Base-by-base conservation (phyloP, 2,113 vertebrate species). In the Muntiacus reevesi region DNA sequence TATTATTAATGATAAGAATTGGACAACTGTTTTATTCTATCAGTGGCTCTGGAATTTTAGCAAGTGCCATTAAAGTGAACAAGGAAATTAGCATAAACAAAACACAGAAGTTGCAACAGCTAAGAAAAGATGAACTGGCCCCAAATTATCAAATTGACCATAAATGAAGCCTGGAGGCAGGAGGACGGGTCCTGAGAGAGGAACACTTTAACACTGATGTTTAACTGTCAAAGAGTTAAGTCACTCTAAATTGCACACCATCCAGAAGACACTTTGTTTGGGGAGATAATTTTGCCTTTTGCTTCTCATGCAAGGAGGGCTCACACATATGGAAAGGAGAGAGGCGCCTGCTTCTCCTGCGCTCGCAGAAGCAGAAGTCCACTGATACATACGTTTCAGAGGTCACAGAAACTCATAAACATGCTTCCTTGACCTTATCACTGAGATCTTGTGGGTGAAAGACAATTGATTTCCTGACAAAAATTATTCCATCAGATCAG, bases 111-210 rank as follows among this genome's bases (percentile, higher is more conserved):
- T 21, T 84, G 67, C 94, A 97, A 91, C 55, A 52, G 71, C 94
- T 94, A 89, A 97, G 96, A 95, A 98, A 90, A 98, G 96, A 96
- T 67, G 92, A 89, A 95, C 92, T 88, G 47, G 79, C 84, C 95
- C 97, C 96, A 15, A 64, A 97, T 97, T 60, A 96, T 84, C 97
- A 95, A 98, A 97, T 92, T 54, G 97, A 94, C 96, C 96, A 62
- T 94, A 87, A 98, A 87, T 90, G 94, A 97, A 47, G 95, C 64
- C 16, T 19, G 91, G 8, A 83, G 95, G 95, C 97, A 87, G 97
- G 89, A 95, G 81, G 94, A 79, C 1, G 36, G 8, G 45, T 79
- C 87, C 92, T 40, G 43, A 17, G 98, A 93, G 52, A 96, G 40
- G 86, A 93, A 14, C 60, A 82, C 82, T 95, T 95, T 78, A 94